Evolutionary conservation across 2,888 invertebrate genomes (phyloP).

Genomic region (Machimus atricapillus): DNA sequence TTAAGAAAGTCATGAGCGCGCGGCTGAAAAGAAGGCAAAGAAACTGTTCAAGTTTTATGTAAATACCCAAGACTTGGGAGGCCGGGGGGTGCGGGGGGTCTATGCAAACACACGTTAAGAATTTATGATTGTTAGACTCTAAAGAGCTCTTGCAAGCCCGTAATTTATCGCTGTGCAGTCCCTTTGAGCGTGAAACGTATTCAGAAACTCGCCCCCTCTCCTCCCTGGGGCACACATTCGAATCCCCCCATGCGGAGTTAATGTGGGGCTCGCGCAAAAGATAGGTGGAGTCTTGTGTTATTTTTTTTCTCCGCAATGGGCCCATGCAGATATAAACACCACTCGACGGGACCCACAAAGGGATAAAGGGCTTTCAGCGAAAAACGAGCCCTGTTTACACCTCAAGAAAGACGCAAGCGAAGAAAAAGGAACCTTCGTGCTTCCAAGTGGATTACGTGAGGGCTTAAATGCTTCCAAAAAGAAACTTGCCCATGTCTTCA

Average conservation of each 20-base stretch:
- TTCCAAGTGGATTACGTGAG: conserved; percentile 29
- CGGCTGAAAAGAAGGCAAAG: conserved; percentile 29
- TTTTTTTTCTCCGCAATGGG: neutral
- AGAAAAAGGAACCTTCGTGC: neutral
- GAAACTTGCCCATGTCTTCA: neutral
- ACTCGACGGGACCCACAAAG: conserved; percentile 21
- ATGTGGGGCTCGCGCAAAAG: conserved; percentile 4
- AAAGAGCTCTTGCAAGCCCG: conserved; percentile 41
- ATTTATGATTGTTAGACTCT: conserved; percentile 46
- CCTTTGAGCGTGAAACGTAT: conserved; percentile 27
- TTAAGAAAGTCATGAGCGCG: conserved; percentile 19
- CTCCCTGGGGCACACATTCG: neutral
- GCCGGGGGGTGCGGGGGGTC: neutral
- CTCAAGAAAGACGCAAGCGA: neutral
- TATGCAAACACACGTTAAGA: conserved; percentile 43
- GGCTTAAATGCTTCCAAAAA: neutral
- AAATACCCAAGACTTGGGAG: neutral
- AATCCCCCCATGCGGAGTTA: conserved; percentile 15
- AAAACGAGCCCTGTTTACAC: conserved; percentile 23
- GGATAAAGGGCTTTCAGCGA: conserved; percentile 4
- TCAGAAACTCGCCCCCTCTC: neutral
- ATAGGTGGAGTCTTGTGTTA: neutral
- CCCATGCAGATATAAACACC: neutral
- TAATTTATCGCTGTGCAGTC: conserved; percentile 43
- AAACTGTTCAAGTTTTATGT: conserved; percentile 8